Evolutionary conservation across 1,140 invertebrate genomes (phyloP), one percentile per base, ranked within the genome.

Genomic region (Mercenaria mercenaria): DNA sequence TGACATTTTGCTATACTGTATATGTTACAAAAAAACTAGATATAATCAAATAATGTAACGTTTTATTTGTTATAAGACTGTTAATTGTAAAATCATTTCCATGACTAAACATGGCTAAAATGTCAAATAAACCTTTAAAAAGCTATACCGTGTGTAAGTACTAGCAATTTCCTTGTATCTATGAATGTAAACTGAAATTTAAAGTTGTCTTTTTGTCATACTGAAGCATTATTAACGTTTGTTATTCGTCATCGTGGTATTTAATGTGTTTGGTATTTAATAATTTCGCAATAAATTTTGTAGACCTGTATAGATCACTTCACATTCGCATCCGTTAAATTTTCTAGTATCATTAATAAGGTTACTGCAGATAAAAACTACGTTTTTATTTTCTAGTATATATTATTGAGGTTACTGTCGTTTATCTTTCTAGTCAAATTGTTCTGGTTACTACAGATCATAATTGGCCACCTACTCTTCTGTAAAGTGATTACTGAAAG

Each of bases 51-150:
- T 56, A n/a, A 56, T 56, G 23, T 11, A 56, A 23, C 52, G 20
- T 56, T 56, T 56, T 56, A 56, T 56, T 47, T 56, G 52, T 6
- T n/a, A n/a, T 15, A 56, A 3, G 15, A 15, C 52, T 23, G 4
- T 56, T 23, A 11, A 56, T 20, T 29, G 59, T 64, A 29, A 64
- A 64, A 64, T 64, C 59, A 64, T 29, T 64, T 64, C 6, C 59
- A 64, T 64, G 59, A 29, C 26, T 64, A 29, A 64, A 64, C 59
- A 29, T 64, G 59, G n/a, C 26, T 64, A 29, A 64, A 64, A 29
- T 64, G 59, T 64, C 59, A 64, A 64, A 29, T 11, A n/a, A 64
- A 64, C 23, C 59, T 64, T 64, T 64, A 64, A 64, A 64, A 29
- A 8, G 3, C 15, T 26, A 64, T n/a, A 64, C 26, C n/a, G 8